Conservation (phyloP, 2,113 vertebrate genomes). For the Lepus americanus region DNA sequence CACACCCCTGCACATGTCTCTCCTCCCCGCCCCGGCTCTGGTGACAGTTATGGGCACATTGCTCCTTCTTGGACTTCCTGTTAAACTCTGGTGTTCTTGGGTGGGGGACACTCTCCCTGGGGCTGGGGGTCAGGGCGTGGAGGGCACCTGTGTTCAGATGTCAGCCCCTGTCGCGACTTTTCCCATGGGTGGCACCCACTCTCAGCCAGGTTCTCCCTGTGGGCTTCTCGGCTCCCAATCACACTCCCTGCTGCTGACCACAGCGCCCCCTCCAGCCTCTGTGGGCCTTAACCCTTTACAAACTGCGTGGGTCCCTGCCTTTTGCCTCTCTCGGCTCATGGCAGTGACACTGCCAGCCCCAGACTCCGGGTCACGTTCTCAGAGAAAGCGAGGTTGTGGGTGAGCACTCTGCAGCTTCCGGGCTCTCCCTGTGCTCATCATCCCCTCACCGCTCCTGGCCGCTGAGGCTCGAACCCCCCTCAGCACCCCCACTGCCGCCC, state of each 20-base stretch:
- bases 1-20: background rate
- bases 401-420: background rate
- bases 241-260: background rate
- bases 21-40: background rate
- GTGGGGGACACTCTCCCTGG: background rate
- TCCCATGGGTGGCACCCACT: background rate
- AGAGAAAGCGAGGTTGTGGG: background rate
- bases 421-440: too few species aligned
- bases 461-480: too few species aligned
- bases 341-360: background rate
- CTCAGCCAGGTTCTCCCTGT: background rate
- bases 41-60: background rate
- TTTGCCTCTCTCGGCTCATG: background rate
- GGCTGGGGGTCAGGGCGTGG: background rate
- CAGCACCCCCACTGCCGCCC: too few species aligned
- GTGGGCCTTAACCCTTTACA: too few species aligned
- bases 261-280: too few species aligned
- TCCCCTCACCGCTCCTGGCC: background rate
- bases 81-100: background rate
- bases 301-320: background rate
- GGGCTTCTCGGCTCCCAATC: background rate
- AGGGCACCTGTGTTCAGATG: background rate
- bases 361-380: background rate
- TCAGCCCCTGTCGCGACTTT: background rate
- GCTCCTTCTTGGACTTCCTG: background rate